Base-by-base conservation (phyloP, 1,140 invertebrate genomes). In the Drosophila kikkawai region DNA sequence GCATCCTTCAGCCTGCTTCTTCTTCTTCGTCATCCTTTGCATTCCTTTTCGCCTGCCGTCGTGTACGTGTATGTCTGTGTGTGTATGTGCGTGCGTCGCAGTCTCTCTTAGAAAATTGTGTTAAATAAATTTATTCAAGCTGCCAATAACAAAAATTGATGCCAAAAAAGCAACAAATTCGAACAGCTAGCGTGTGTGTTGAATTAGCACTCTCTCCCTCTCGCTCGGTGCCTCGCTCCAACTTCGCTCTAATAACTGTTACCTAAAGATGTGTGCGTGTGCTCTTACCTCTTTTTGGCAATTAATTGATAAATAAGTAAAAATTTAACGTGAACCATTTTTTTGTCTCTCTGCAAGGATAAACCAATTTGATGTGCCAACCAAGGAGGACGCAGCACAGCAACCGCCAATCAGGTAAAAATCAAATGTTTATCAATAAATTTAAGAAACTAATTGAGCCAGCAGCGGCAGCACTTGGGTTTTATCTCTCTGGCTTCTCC, bases 1-100 rank as follows among this genome's bases (percentile, higher is more conserved):
- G 85, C 85, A 88, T 88, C 84, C 78, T 84, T 84, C 53, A 48
- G 48, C 61, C 56, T 71, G 61, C 67, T 53, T 58, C 61, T 58
- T 58, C 58, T 53, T 71, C 75, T 51, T 56, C 45, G 15, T 36
- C 53, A 34, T 53, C 64, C 47, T 76, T 37, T 57, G 75, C 75
- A 77, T 78, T 78, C 53, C 56, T 66, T 63, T 50, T 50, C 48
- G 79, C 36, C 13, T 37, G 19, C 19, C 51, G 22, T 13, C 19
- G 36, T 56, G 53, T 56, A 34, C 57, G 41, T 26, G 29, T 11
- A 17, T 34, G 39, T 60, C 45, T 48, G 47, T 59, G 51, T 71
- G 80, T 65, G 66, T 66, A 34, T 48, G 65, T 42, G 64, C 60
- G 59, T 70, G 50, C 59, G 59, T 70, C 22, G 15, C 17, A 6